Evolutionary conservation across 1,140 invertebrate genomes (phyloP), one percentile per base, ranked within the genome.

Genomic region (Apis florea): DNA sequence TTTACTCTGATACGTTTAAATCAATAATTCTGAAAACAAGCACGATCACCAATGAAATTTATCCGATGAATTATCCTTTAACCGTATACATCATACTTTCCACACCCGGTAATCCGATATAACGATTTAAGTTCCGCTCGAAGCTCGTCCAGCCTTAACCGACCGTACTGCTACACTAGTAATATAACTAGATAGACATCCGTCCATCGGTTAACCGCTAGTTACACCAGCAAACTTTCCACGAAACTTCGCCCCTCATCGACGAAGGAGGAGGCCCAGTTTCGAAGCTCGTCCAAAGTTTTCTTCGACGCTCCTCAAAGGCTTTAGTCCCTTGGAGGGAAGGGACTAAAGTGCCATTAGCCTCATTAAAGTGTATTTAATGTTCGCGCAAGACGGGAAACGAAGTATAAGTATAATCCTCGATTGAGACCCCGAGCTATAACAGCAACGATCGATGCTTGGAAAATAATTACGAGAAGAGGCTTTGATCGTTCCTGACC

Each of bases 291-390:
- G 31, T 40, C 54, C 40, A 76, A 51, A 75, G 47, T 80, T 79
- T 73, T 74, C 82, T 69, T 78, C 59, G 26, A 19, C 19, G 69
- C 40, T 24, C 40, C 49, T 84, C 83, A 87, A 87, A 87, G 83
- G 71, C 58, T 47, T 72, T n/a, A n/a, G n/a, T 56, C 68, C 31
- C 61, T 21, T 81, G 63, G 59, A 56, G 68, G 26, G 40, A 70
- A 75, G 59, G 86, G 85, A 88, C 85, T 88, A 85, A 88, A 88
- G 73, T 81, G 81, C 59, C 86, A 87, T 88, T 88, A 87, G 79
- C 75, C 79, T 89, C 82, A 79, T 89, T 86, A 88, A 88, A 87
- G 71, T 84, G 83, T 84, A 84, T 82, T 88, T 84, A 88, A 78
- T 86, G 82, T 72, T 76, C 76, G 64, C 40, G 56, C 15, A 84